Evolutionary conservation across 2,113 vertebrate genomes (phyloP).

Genomic region (Eubucco bourcierii): DNA sequence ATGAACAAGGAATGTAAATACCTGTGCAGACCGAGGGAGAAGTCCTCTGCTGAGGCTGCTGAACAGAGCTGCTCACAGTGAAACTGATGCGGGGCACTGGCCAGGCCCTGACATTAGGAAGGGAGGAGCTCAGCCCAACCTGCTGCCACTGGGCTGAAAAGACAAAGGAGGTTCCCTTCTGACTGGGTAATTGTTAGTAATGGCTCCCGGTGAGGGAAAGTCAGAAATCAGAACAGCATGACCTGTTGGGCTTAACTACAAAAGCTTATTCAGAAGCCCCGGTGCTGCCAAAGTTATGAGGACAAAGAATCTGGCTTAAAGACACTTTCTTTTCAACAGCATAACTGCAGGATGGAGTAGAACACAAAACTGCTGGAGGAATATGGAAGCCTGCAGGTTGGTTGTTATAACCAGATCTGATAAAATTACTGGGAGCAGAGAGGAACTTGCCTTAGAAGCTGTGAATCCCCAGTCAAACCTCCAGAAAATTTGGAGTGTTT

Average conservation of each 20-base stretch:
- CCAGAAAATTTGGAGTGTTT: conserved; percentile 3
- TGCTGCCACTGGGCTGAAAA: neutral
- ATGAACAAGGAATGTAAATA: neutral
- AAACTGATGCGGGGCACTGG: neutral
- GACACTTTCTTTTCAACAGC: neutral
- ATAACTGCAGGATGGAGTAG: neutral
- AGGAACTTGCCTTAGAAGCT: neutral
- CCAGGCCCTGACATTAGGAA: neutral
- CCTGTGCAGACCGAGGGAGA: neutral
- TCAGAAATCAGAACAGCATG: conserved; percentile 1
- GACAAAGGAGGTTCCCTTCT: neutral
- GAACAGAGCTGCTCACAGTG: neutral
- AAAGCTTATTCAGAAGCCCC: neutral
- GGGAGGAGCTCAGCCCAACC: neutral
- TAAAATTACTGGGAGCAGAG: neutral
- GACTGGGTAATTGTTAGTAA: neutral
- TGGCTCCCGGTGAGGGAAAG: neutral
- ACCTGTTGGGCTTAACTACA: neutral
- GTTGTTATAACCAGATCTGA: neutral
- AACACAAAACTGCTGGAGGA: neutral
- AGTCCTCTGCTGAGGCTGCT: neutral
- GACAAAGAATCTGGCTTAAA: neutral
- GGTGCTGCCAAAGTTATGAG: neutral
- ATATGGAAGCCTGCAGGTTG: neutral
- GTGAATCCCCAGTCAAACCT: neutral